Conservation (phyloP, 64 coral and sea anemone species). For the Catalaphyllia jardinei region DNA sequence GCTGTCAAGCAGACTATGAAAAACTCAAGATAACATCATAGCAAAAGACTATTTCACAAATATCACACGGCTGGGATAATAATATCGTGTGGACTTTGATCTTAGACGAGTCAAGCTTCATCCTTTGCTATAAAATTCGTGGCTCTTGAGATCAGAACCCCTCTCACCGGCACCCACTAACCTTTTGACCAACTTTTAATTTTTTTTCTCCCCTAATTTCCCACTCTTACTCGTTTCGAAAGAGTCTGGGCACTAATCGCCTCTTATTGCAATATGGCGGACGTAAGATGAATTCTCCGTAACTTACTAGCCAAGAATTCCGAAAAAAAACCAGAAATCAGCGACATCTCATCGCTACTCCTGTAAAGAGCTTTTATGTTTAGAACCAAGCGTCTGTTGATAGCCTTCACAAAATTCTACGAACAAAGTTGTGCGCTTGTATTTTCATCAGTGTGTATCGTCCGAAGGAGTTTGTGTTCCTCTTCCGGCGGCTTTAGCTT, state of each 20-base stretch:
- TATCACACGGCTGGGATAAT: too few species aligned
- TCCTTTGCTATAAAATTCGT: too few species aligned
- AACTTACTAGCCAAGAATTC: not conserved
- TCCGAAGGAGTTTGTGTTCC: slow-evolving; percentile 1
- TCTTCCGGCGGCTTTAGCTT: not conserved
- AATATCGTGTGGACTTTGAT: too few species aligned
- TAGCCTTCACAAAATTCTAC: not conserved
- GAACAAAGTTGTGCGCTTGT: not conserved
- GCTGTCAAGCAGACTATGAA: too few species aligned
- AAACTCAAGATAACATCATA: too few species aligned
- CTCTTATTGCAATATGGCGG: not conserved
- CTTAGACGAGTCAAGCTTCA: too few species aligned
- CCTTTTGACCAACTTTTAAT: too few species aligned
- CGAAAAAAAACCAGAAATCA: not conserved
- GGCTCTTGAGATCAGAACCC: too few species aligned
- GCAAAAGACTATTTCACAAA: too few species aligned
- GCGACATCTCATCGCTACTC: not conserved
- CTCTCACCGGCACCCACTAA: too few species aligned
- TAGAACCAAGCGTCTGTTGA: not conserved
- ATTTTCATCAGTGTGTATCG: not conserved
- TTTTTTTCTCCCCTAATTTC: too few species aligned
- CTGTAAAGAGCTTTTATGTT: slow-evolving; percentile 25
- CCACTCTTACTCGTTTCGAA: too few species aligned
- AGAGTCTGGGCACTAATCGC: not conserved
- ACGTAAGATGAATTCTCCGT: not conserved